A percentile compares a stretch with the other conserved stretches of the same genome.
These are phyloP conservation scores for Anarsia innoxiella DNA, from an alignment of 2,888 invertebrate genomes.

Conservation along the genomic window DNA sequence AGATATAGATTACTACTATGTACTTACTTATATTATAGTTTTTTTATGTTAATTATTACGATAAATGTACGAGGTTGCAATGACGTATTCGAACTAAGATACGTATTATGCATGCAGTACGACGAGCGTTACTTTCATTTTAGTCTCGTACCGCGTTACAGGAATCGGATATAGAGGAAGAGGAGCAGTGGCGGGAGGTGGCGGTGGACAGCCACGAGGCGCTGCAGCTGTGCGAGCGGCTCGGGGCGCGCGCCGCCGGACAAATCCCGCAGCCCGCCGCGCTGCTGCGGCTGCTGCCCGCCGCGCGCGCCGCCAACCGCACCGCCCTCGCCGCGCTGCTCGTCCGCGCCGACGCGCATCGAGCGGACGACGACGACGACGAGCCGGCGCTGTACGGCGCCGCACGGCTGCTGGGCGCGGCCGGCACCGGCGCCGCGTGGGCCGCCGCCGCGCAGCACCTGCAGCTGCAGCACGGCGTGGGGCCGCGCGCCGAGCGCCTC, in stretches of 20 bases:
- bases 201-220: slow-evolving; percentile 17
- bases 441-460: slow-evolving; percentile 16
- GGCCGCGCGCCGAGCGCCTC: slow-evolving; percentile 27
- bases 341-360: neutral
- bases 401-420: slow-evolving; percentile 26
- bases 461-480: slow-evolving; percentile 31
- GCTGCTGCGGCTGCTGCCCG: slow-evolving; percentile 19
- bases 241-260: slow-evolving; percentile 18
- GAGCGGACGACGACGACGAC: neutral
- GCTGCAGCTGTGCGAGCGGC: slow-evolving; percentile 18
- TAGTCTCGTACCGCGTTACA: too few relatives aligned
- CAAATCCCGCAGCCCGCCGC: slow-evolving; percentile 16
- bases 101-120: too few relatives aligned
- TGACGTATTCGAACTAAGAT: too few relatives aligned
- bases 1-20: too few relatives aligned
- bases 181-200: slow-evolving; percentile 13
- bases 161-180: neutral
- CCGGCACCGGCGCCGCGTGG: slow-evolving; percentile 14
- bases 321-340: neutral
- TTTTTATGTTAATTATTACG: too few relatives aligned
- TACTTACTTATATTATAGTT: too few relatives aligned
- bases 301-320: neutral
- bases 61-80: too few relatives aligned
- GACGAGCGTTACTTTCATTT: too few relatives aligned
- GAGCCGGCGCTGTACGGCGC: slow-evolving; percentile 12